These are phyloP conservation scores for Yponomeuta cagnagella DNA, from an alignment of 2,888 invertebrate genomes.

Conservation along the genomic window DNA sequence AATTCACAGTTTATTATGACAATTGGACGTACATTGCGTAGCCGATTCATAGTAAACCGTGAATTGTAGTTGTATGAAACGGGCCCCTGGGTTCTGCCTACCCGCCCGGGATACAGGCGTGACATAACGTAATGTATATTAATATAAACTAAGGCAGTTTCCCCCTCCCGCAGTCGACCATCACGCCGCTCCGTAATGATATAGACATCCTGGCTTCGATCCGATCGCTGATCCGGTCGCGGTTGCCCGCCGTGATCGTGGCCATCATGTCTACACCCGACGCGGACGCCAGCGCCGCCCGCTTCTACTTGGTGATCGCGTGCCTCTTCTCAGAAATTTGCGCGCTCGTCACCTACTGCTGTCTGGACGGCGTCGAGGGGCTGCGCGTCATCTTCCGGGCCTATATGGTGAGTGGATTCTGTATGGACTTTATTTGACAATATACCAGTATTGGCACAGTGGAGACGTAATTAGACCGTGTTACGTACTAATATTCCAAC, in stretches of 20 bases:
- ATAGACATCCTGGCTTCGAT: conserved; percentile 36
- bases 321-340: conserved; percentile 46
- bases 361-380: conserved; percentile 35
- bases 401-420: conserved; percentile 35
- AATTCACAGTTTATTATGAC: too few relatives aligned
- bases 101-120: too few relatives aligned
- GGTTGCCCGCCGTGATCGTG: conserved; percentile 42
- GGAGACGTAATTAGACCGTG: conserved; percentile 3
- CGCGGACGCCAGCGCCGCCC: conserved; percentile 31
- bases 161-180: conserved; percentile 21
- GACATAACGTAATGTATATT: too few relatives aligned
- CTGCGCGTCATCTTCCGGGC: conserved; percentile 31
- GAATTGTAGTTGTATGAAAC: too few relatives aligned
- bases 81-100: too few relatives aligned
- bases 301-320: conserved; percentile 42
- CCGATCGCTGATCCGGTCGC: conserved; percentile 35
- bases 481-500: not conserved
- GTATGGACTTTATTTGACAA: conserved; percentile 39
- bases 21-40: too few relatives aligned
- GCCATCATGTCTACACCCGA: conserved; percentile 34
- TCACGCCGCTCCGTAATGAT: conserved; percentile 32
- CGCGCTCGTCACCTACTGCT: conserved; percentile 37
- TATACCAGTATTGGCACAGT: conserved; percentile 33
- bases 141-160: too few relatives aligned
- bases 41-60: too few relatives aligned